Base-by-base conservation (phyloP, 2,797 vertebrate species). In the Orestias chungarensis region DNA sequence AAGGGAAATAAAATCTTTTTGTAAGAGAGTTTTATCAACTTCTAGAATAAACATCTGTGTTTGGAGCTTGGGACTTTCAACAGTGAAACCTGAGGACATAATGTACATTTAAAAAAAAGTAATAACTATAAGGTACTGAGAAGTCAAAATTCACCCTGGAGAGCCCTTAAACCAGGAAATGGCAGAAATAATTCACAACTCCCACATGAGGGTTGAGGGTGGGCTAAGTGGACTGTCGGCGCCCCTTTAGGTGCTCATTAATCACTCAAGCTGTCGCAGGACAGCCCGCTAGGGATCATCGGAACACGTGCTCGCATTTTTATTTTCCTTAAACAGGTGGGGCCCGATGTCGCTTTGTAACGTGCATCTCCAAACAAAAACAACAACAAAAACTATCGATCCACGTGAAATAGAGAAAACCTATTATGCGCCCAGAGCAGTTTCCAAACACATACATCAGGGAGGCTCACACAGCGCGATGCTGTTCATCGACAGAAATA, bases 181-280 rank as follows among this genome's bases (percentile, higher is more conserved):
- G 77, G 79, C 57, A 82, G 68, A 79, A 86, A 85, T 90, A 86
- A 84, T 75, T 78, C 81, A 86, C 74, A 86, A 77, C 75, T 82
- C 83, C 85, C 59, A 4, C 59, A 57, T 47, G 68, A 54, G 64
- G 66, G 43, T 40, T 38, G 38, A 76, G 78, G 78, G 75, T 31
- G 74, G 66, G 77, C 18, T 4, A 10, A 74, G 59, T 70, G 83
- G 84, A 78, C 83, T 88, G 86, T 87, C 89, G 82, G 71, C 47
- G 1, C 57, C 77, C 81, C 81, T 83, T 82, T 79, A 75, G 70
- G 69, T 7, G 40, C 87, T 85, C 89, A 90, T 93, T 91, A 73
- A 90, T 93, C 89, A 92, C 82, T 88, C 76, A 65, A 71, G 79
- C 86, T 84, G 81, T 82, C 77, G 82, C 65, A 62, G 78, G 79